phyloP scores from a whole-genome alignment of 2,797 vertebrate species.

The Mus caroli region DNA sequence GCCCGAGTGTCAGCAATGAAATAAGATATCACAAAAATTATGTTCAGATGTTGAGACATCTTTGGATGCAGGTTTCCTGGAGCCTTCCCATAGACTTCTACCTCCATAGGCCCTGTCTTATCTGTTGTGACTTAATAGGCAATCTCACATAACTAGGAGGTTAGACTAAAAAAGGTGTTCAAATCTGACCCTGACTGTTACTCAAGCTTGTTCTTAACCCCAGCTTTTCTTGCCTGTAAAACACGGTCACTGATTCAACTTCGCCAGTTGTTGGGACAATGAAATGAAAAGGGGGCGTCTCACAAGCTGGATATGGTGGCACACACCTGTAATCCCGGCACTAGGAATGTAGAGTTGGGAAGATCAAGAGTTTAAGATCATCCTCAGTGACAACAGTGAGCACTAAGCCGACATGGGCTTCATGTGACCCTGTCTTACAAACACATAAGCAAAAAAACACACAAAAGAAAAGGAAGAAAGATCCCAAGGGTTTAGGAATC shows the following conservation, averaged over 20 bases:
- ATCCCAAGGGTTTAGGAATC: background rate
- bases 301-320: background rate
- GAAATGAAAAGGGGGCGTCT: background rate
- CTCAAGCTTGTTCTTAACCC: background rate
- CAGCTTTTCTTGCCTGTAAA: background rate
- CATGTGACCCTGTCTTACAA: background rate
- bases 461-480: background rate
- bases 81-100: background rate
- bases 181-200: background rate
- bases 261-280: background rate
- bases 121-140: background rate
- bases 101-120: background rate
- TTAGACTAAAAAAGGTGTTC: background rate
- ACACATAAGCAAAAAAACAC: background rate
- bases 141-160: background rate
- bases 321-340: background rate
- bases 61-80: background rate
- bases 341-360: background rate
- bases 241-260: background rate
- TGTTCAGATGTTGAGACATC: slow-evolving; percentile 2
- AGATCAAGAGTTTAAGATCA: background rate
- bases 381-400: background rate
- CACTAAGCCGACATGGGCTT: background rate
- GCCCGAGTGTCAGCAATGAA: background rate
- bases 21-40: background rate